Percentiles rank a stretch among this genome's conserved stretches.
Conservation (phyloP, 2,113 vertebrate genomes). For the Petromus typicus region DNA sequence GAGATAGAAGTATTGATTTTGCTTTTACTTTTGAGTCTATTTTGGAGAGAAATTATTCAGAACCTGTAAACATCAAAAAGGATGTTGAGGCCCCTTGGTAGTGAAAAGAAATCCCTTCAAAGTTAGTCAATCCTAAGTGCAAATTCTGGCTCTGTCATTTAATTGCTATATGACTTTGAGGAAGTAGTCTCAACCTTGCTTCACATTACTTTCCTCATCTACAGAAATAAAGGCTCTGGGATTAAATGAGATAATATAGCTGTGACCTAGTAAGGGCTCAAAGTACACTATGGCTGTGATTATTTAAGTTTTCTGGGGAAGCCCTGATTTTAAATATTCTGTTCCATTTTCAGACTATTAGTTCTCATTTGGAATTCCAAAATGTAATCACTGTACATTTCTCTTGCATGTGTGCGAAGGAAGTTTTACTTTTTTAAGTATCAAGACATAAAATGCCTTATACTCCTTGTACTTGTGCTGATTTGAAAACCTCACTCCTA, state of each 20-base stretch:
- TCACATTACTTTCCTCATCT: slow-evolving; percentile 1
- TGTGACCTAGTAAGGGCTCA: slow-evolving; percentile 62
- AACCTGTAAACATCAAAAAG: slow-evolving; percentile 1
- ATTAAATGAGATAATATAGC: slow-evolving; percentile 63
- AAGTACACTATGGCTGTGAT: slow-evolving; percentile 65
- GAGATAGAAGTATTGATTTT: slow-evolving; percentile 45
- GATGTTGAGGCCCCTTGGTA: not conserved
- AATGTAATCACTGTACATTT: slow-evolving; percentile 58
- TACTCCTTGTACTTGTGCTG: not conserved
- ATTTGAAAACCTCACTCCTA: slow-evolving; percentile 46
- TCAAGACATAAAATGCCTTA: slow-evolving; percentile 47
- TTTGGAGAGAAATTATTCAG: slow-evolving; percentile 46
- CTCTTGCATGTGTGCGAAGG: slow-evolving; percentile 54
- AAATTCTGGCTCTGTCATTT: not conserved
- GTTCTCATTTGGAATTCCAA: slow-evolving; percentile 69
- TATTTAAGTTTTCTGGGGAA: slow-evolving; percentile 71
- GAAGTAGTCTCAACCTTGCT: slow-evolving; percentile 42
- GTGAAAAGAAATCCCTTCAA: slow-evolving; percentile 25
- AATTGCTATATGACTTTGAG: not conserved
- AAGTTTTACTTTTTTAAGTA: slow-evolving; percentile 52
- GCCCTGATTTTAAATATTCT: slow-evolving; percentile 69
- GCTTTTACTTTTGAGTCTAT: slow-evolving; percentile 11
- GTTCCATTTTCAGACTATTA: slow-evolving; percentile 60
- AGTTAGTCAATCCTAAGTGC: not conserved
- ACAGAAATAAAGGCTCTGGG: slow-evolving; percentile 19